Base-by-base conservation (phyloP, 2,113 vertebrate genomes). In the Montifringilla adamsi region DNA sequence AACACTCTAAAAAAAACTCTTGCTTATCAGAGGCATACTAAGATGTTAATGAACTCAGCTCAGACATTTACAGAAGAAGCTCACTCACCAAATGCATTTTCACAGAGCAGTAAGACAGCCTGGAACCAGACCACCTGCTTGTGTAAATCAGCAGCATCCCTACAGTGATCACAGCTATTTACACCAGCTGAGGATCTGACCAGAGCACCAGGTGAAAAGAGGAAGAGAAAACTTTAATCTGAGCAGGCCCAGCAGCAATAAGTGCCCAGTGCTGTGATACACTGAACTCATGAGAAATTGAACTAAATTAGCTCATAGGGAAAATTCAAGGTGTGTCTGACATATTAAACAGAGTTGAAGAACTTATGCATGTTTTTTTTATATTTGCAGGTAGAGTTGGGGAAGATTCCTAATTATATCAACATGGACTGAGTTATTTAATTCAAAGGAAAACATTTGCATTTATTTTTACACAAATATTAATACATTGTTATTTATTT, bases 31-130 rank as follows among this genome's bases (percentile, higher is more conserved):
- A 52, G 55, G n/a, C 72, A 93, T 77, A 55, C 44, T 80, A 92
- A 56, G 35, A 86, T 37, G 27, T 27, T 90, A 84, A 95, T 93
- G 93, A 95, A 93, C 43, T 87, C 75, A 63, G 47, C 77, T 50
- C 55, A 90, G 75, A 59, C 67, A 74, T 74, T 69, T 88, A 67
- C n/a, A 85, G 77, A 84, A 2, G 4, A 87, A 85, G 26, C 20
- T 73, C 0, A 1, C 55, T 93, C 8, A 10, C 46, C 37, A 69
- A 95, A 74, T 49, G 31, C 18, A 77, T 77, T 94, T 94, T 80
- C 70, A 87, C 11, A 82, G 84, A 84, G 39, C 49, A 64, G 33
- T 35, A 79, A 75, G 50, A 84, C 19, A 89, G 62, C 7, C 47
- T 37, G 52, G 60, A 92, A 75, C 5, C 23, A 68, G 28, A 84